Conservation (phyloP, 2,113 vertebrate species). For the Pseudopodoces humilis region DNA sequence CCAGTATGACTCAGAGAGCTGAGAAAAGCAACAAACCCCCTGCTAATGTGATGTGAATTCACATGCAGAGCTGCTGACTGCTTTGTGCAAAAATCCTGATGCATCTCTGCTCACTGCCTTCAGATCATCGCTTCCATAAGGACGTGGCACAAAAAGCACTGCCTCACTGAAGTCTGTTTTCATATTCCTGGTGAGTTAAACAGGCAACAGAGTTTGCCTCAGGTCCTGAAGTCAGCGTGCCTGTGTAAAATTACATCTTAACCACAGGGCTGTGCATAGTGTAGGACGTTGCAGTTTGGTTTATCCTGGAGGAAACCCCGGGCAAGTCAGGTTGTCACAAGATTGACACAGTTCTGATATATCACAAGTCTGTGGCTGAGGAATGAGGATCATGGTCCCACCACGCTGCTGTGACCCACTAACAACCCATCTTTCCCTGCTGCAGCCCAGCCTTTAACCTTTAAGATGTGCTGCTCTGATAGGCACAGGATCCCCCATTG, state of each 20-base stretch:
- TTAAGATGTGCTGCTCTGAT: not conserved
- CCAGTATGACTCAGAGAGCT: not conserved
- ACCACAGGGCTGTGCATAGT: not conserved
- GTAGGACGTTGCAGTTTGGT: fast-evolving
- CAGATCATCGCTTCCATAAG: fast-evolving
- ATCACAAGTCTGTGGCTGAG: not conserved
- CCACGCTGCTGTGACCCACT: fast-evolving
- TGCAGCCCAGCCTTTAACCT: not conserved
- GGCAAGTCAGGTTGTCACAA: not conserved
- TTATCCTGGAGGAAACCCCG: not conserved
- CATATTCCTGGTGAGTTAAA: not conserved
- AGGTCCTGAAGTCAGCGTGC: not conserved
- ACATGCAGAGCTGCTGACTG: not conserved
- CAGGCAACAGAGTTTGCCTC: not conserved
- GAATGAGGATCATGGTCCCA: not conserved
- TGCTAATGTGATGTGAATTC: not conserved
- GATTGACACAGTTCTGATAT: not conserved
- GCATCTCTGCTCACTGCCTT: not conserved
- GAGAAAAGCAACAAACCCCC: not conserved
- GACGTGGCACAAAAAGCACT: fast-evolving
- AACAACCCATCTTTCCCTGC: fast-evolving
- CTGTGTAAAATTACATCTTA: not conserved
- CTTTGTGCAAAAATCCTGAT: not conserved
- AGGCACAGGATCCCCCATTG: not conserved
- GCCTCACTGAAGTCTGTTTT: not conserved